A percentile compares a stretch with the other conserved stretches of the same genome.
Evolutionary conservation across 2,888 invertebrate genomes (phyloP).

Genomic region (Coleophora flavipennella): DNA sequence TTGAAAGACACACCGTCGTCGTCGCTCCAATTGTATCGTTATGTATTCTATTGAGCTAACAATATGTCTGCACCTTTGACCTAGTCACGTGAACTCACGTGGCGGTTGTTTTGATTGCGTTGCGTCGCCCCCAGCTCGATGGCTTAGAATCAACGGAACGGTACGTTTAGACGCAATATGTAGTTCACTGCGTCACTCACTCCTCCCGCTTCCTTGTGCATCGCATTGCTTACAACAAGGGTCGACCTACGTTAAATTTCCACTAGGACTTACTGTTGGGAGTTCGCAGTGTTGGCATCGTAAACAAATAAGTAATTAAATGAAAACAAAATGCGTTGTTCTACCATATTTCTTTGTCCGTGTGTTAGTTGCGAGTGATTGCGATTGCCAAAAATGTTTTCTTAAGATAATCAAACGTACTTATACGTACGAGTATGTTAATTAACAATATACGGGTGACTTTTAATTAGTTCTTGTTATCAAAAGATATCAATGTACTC

Average conservation of each 20-base stretch:
- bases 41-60: not conserved
- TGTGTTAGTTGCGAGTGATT: no score
- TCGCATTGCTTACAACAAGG: slow-evolving; percentile 15
- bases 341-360: no score
- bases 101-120: slow-evolving; percentile 35
- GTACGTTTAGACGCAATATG: slow-evolving; percentile 30
- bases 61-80: slow-evolving; percentile 19
- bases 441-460: no score
- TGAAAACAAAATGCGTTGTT: no score
- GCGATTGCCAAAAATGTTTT: not conserved
- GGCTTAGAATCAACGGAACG: not conserved
- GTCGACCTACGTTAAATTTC: no score
- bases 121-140: slow-evolving; percentile 8
- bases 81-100: slow-evolving; percentile 34
- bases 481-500: no score
- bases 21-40: not conserved
- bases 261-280: not conserved
- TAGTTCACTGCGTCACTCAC: slow-evolving; percentile 25
- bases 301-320: no score
- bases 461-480: no score
- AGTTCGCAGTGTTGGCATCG: no score
- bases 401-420: not conserved
- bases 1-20: no score
- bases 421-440: no score
- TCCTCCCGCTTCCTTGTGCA: no score